Base-by-base conservation (phyloP, 2,113 vertebrate genomes). In the Syngnathus typhle region DNA sequence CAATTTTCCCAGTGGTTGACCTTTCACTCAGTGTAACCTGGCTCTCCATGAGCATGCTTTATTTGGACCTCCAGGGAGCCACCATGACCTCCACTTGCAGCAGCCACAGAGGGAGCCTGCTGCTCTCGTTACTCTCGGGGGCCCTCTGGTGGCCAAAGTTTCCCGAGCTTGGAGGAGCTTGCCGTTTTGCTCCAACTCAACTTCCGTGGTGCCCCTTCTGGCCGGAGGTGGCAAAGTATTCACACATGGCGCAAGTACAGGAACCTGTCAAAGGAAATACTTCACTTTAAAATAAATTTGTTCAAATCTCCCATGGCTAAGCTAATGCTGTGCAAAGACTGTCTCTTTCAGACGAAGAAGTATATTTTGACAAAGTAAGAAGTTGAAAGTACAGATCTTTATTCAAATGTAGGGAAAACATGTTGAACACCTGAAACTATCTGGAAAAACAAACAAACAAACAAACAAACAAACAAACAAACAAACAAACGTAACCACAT, bases 61-160 rank as follows among this genome's bases (percentile, higher is more conserved):
- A 39, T 41, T 23, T 21, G 37, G 39, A 43, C 39, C 60, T 62
- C 39, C 60, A 62, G 60, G 60, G 60, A 62, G 59, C 18, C 37
- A 60, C 59, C 59, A 39, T 11, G 59, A 60, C 39, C 60, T 43
- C 60, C 60, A 62, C n/a, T 62, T 62, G 39, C 11, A 23, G 60
- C 38, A 62, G 39, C 1, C n/a, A 23, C n/a, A 23, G 11, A 4
- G 60, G 60, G 60, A 62, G 38, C 60, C 60, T 62, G 60, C 60
- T 21, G 8, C 19, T 61, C 37, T n/a, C 41, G n/a, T 18, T 13
- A 39, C 59, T 44, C 60, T 44, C 16, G 60, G 21, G 60, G 39
- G n/a, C n/a, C 60, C 60, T 44, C 60, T 62, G 60, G n/a, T 62
- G 60, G 60, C 41, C 39, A 16, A 8, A 44, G 5, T 6, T 9